Evolutionary conservation across 1,140 invertebrate species (phyloP).

Genomic region (Pygmarrhopalites habei): DNA sequence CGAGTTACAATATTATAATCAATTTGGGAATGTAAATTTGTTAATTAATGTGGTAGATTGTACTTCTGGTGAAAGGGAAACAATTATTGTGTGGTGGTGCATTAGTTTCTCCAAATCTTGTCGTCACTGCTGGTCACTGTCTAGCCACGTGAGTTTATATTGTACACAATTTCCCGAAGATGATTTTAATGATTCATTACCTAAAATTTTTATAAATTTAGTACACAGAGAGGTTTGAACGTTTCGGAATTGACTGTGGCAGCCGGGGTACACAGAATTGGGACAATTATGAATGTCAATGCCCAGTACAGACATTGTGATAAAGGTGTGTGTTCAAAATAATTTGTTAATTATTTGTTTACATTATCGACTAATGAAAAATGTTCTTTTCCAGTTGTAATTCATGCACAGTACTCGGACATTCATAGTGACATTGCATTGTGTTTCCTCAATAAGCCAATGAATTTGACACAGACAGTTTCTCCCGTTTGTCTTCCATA

Average conservation of each 20-base stretch:
- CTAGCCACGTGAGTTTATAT: background rate
- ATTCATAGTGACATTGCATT: background rate
- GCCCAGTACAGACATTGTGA: background rate
- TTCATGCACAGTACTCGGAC: background rate
- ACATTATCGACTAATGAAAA: too few species aligned
- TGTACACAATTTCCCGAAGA: background rate
- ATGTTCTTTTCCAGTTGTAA: too few species aligned
- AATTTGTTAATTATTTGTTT: too few species aligned
- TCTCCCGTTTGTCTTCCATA: background rate
- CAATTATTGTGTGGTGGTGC: slow-evolving; percentile 2
- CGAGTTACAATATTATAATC: too few species aligned
- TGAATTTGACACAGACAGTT: background rate
- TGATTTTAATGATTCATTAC: background rate
- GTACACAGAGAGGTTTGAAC: background rate
- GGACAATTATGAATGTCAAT: too few species aligned
- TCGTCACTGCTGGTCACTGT: slow-evolving; percentile 1
- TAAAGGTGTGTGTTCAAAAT: too few species aligned
- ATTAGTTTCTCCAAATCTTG: background rate
- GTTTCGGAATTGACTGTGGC: background rate
- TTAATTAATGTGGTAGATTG: background rate
- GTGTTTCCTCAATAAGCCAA: background rate
- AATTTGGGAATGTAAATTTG: too few species aligned
- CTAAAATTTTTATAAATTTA: background rate
- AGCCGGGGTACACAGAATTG: background rate
- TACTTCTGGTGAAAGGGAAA: background rate